Evolutionary conservation across 2,888 invertebrate species (phyloP).

Genomic region (Chorisops tibialis): DNA sequence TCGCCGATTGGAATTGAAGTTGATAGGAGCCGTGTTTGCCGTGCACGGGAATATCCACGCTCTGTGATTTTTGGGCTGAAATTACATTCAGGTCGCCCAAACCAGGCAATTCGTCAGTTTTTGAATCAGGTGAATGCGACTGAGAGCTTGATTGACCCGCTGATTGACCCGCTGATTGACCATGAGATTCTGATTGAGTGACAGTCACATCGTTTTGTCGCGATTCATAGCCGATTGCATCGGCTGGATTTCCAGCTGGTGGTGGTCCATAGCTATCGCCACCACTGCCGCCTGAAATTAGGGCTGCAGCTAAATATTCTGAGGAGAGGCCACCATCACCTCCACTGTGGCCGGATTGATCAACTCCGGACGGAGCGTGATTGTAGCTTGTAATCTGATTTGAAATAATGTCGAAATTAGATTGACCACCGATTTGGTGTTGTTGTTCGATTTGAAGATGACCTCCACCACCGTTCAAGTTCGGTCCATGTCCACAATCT

Average conservation of each 20-base stretch:
- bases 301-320: constrained; percentile 17
- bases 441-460: too few relatives aligned
- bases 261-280: constrained; percentile 37
- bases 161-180: constrained; percentile 23
- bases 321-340: constrained; percentile 8
- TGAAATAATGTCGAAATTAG: constrained; percentile 36
- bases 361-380: constrained; percentile 1
- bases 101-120: constrained; percentile 43
- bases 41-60: constrained; percentile 54
- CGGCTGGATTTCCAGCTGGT: constrained; percentile 42
- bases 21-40: constrained; percentile 66
- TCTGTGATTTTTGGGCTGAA: constrained; percentile 48
- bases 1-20: constrained; percentile 72
- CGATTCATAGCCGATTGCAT: constrained; percentile 45
- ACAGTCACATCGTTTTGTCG: constrained; percentile 40
- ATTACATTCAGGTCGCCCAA: constrained; percentile 46
- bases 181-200: not conserved
- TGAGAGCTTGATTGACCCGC: not conserved
- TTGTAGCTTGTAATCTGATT: constrained; percentile 33
- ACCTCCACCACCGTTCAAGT: constrained; percentile 42
- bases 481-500: constrained; percentile 50
- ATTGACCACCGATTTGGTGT: constrained; percentile 29
- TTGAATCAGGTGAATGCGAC: constrained; percentile 34
- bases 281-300: not conserved
- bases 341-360: not conserved